These are phyloP conservation scores for Noctilio leporinus DNA, from an alignment of 2,113 vertebrate genomes.

Conservation along the genomic window DNA sequence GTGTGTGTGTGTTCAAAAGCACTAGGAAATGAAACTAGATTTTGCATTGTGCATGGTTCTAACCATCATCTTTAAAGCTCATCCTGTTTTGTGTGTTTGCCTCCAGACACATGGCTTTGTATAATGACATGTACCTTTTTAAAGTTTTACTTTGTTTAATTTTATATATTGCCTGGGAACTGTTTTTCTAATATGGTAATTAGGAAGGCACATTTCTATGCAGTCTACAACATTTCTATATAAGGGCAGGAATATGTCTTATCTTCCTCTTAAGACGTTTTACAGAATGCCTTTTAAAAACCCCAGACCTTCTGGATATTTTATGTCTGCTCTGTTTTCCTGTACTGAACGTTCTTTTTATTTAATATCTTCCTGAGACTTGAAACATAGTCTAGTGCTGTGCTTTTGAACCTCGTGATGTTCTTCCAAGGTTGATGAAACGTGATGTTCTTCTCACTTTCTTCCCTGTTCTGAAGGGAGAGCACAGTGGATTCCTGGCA, in stretches of 20 bases:
- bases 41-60: not conserved
- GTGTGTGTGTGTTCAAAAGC: not conserved
- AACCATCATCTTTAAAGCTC: not conserved
- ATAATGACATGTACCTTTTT: not conserved
- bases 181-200: not conserved
- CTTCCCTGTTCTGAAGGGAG: not conserved
- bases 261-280: not conserved
- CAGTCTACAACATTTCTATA: not conserved
- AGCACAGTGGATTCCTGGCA: not conserved
- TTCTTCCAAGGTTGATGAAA: conserved; percentile 11
- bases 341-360: not conserved
- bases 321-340: not conserved
- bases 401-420: not conserved
- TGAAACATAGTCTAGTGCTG: not conserved
- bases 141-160: conserved; percentile 11
- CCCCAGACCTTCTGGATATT: not conserved
- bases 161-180: not conserved
- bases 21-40: not conserved
- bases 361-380: not conserved
- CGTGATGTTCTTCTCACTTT: not conserved
- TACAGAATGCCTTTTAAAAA: not conserved
- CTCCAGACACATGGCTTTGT: not conserved
- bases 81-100: not conserved
- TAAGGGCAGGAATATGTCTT: not conserved
- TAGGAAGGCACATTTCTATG: not conserved